phyloP scores from a whole-genome alignment of 2,888 invertebrate genomes.

The Temnothorax rugatulus region DNA sequence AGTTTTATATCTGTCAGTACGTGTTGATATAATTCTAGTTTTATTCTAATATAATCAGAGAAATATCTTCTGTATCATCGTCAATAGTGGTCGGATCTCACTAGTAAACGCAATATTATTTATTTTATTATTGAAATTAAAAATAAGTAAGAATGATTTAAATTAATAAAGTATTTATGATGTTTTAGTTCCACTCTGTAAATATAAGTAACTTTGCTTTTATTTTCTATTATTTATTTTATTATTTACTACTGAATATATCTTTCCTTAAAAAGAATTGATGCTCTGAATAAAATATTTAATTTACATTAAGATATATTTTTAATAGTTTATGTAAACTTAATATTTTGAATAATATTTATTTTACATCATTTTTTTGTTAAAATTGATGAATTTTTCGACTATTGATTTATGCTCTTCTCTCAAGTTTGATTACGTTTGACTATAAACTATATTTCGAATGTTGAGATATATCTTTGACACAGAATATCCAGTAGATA shows the following conservation, averaged over 20 bases:
- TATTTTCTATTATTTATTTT: not conserved
- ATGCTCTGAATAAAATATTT: not conserved
- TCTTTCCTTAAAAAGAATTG: not conserved
- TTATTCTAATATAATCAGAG: not conserved
- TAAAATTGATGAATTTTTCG: not conserved
- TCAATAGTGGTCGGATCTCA: not conserved
- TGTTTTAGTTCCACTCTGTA: not conserved
- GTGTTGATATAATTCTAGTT: not conserved
- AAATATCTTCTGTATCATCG: not conserved
- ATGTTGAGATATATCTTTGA: conserved; percentile 49
- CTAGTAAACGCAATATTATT: not conserved
- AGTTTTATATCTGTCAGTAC: not conserved
- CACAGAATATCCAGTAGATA: conserved; percentile 54
- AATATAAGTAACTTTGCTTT: not conserved
- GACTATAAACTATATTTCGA: not conserved
- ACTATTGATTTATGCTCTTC: not conserved
- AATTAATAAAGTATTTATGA: not conserved
- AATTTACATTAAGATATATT: not conserved
- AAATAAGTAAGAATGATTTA: not conserved
- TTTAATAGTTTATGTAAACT: not conserved
- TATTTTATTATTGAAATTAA: too few relatives aligned
- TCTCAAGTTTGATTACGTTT: not conserved
- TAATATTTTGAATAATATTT: not conserved
- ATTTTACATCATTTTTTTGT: not conserved
- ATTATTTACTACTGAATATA: not conserved